These are phyloP conservation scores for Brachyalestes nurse DNA, from an alignment of 2,797 vertebrate species.

Conservation along the genomic window DNA sequence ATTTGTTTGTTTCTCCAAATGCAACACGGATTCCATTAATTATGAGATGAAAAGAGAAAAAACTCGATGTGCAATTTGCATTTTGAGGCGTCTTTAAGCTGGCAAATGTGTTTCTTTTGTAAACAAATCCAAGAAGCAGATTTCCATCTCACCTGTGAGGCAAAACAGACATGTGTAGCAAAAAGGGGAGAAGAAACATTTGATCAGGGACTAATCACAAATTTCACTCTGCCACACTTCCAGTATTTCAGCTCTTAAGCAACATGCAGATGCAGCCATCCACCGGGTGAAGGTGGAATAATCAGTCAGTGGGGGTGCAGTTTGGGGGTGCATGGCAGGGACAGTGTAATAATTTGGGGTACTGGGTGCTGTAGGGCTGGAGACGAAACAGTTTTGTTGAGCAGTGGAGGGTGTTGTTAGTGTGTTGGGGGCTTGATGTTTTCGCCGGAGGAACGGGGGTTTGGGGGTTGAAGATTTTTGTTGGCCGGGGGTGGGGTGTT, in stretches of 20 bases:
- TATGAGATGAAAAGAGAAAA: constrained; percentile 48
- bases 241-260: constrained; percentile 73
- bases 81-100: constrained; percentile 55
- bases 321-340: no score
- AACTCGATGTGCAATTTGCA: constrained; percentile 64
- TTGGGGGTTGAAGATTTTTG: no score
- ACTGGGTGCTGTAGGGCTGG: no score
- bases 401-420: no score
- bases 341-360: no score
- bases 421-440: no score
- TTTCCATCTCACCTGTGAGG: constrained; percentile 72
- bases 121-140: constrained; percentile 55
- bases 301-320: no score
- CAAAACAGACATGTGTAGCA: constrained; percentile 64
- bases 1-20: constrained; percentile 71
- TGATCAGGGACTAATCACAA: constrained; percentile 74
- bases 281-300: no score
- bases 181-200: constrained; percentile 72
- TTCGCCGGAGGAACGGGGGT: no score
- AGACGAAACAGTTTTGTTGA: no score
- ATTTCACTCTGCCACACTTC: constrained; percentile 73
- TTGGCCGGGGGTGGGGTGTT: no score
- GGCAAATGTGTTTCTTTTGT: constrained; percentile 56
- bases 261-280: constrained; percentile 74
- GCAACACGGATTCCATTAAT: constrained; percentile 60